Evolutionary conservation across 2,113 vertebrate species (phyloP), one percentile per base, ranked within the genome.

Genomic region (Cricetomys ansorgei): DNA sequence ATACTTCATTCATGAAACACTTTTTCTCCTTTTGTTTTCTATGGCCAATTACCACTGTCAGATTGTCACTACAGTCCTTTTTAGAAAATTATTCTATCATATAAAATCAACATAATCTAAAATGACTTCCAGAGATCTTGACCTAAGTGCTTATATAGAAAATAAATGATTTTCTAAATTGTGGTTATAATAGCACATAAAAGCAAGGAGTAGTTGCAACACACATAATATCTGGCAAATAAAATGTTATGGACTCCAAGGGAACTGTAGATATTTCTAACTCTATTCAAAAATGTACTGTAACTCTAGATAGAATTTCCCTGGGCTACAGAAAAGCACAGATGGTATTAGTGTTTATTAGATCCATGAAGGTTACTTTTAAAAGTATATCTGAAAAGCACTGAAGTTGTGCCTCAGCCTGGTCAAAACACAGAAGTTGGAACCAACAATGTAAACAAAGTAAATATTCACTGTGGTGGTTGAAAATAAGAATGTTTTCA

Each of bases 311-410:
- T 79, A 73, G 85, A 93, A 91, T 89, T 85, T 95, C 95, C 72
- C 95, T 76, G 53, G 76, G 92, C 79, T 79, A 57, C 2, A 88
- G 85, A 70, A 85, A 91, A 89, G 80, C 95, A 91, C 96, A 96
- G 95, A 95, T 94, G 92, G 88, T 67, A 90, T 94, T 88, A 91
- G 73, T 50, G 70, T 92, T 98, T 95, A 94, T 95, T 90, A 94
- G 59, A 67, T 77, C 76, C 70, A 69, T n/a, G 34, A 89, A 88
- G 13, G 27, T n/a, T 76, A 94, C 43, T 95, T 87, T 95, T 9
- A 81, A 95, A 97, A 91, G 89, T 84, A 23, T 67, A 92, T 57
- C 45, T 83, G 67, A 83, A 72, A 89, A 84, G 10, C 69, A 89
- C 5, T 45, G 13, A 91, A 45, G 31, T 80, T 70, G 45, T 92